phyloP scores from a whole-genome alignment of 2,113 vertebrate genomes.

The Neodon shergylaensis region DNA sequence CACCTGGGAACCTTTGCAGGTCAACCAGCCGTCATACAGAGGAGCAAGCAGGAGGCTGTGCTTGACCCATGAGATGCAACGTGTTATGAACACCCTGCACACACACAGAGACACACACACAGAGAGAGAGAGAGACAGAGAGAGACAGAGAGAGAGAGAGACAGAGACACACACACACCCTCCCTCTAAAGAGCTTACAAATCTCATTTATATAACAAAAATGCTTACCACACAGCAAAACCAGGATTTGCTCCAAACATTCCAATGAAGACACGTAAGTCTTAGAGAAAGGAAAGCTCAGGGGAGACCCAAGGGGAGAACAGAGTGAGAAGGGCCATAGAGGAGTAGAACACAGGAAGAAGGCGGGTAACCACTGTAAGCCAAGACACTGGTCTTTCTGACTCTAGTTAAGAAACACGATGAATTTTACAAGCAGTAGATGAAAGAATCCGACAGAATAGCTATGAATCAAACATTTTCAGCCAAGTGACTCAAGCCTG shows the following conservation, averaged over 20 bases:
- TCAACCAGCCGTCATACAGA: no score
- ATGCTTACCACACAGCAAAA: constrained; percentile 1
- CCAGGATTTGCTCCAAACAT: neutral
- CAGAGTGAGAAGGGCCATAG: neutral
- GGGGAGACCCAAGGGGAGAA: neutral
- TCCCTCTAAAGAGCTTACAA: neutral
- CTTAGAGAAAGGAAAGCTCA: neutral
- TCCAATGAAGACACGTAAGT: neutral
- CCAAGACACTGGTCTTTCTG: neutral
- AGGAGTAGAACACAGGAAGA: neutral
- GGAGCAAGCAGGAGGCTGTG: neutral
- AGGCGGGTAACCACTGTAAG: neutral
- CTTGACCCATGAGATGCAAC: neutral
- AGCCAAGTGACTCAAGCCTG: neutral
- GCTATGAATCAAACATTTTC: neutral
- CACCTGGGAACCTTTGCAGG: neutral
- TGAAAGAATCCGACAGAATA: neutral
- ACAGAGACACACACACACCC: neutral
- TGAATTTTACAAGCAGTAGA: neutral
- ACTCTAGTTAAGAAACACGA: neutral
- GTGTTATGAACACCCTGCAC: neutral
- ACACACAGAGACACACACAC: neutral
- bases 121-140: no score
- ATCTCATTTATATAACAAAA: neutral
- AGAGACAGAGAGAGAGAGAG: no score